These are phyloP conservation scores for Carposina sasakii DNA, from an alignment of 1,140 invertebrate genomes.

Conservation along the genomic window DNA sequence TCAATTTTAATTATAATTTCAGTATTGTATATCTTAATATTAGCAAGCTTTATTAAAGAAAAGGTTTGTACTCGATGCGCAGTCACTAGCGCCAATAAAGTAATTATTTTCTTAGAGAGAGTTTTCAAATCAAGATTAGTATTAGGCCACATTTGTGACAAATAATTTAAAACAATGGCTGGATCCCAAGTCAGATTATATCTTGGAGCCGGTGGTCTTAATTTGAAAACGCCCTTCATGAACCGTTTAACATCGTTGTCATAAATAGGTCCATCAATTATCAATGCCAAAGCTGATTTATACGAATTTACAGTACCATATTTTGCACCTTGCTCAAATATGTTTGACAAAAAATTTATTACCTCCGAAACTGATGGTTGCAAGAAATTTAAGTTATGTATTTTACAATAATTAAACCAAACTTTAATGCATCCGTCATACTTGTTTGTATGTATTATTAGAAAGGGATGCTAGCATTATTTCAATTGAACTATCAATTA, in stretches of 20 bases:
- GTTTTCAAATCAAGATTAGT: background rate
- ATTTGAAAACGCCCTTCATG: conserved; percentile 4
- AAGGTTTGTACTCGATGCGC: conserved; percentile 6
- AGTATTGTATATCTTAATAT: background rate
- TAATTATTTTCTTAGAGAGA: background rate
- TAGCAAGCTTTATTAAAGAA: background rate
- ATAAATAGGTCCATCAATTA: background rate
- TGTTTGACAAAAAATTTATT: conserved; percentile 9
- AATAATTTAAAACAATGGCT: background rate
- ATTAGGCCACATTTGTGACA: background rate
- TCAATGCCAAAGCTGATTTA: conserved; percentile 1
- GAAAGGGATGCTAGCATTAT: conserved; percentile 15
- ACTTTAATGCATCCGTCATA: conserved; percentile 11
- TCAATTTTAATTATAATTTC: background rate
- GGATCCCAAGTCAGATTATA: conserved; percentile 8
- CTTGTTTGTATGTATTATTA: conserved; percentile 13
- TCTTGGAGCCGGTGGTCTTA: conserved; percentile 6
- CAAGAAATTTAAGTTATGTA: conserved; percentile 2
- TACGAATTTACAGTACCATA: conserved; percentile 11
- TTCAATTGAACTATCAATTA: conserved; percentile 7
- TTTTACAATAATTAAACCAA: conserved; percentile 14
- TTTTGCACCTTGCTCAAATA: conserved; percentile 11
- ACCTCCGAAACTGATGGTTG: conserved; percentile 1
- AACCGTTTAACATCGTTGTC: conserved; percentile 3
- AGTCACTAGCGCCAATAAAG: conserved; percentile 4